Evolutionary conservation across 2,888 invertebrate species (phyloP).

Genomic region (Branchipolynoe longqiensis): DNA sequence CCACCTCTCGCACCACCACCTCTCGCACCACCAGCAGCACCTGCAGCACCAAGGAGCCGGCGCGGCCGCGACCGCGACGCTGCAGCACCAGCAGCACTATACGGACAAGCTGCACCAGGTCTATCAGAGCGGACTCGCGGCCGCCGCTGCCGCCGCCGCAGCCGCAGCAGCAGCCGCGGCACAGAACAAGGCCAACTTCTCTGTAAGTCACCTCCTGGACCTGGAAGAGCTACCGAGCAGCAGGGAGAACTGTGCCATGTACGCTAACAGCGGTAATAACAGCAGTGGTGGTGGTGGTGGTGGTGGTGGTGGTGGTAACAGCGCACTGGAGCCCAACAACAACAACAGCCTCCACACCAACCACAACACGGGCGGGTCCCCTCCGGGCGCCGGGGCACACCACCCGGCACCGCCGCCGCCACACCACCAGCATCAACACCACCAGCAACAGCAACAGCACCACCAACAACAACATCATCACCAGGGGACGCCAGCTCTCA

Average conservation of each 20-base stretch:
- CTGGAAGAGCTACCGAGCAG: constrained; percentile 72
- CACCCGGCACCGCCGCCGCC: neutral
- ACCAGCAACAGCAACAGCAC: neutral
- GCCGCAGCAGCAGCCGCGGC: constrained; percentile 67
- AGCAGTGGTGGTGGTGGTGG: constrained; percentile 65
- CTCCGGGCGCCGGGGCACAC: neutral
- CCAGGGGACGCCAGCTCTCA: neutral
- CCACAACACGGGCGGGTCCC: constrained; percentile 42
- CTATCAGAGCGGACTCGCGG: constrained; percentile 33
- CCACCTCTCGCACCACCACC: neutral
- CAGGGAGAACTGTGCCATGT: constrained; percentile 76
- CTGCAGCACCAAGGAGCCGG: neutral
- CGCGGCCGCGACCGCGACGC: neutral
- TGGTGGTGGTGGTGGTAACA: neutral
- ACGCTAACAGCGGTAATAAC: constrained; percentile 66
- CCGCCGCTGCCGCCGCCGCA: constrained; percentile 36
- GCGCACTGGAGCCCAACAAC: constrained; percentile 65
- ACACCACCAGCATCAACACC: neutral
- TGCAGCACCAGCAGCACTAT: neutral
- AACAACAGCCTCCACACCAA: constrained; percentile 32
- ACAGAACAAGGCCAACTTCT: constrained; percentile 74
- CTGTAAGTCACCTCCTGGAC: constrained; percentile 75
- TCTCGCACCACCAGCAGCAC: neutral
- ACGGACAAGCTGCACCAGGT: constrained; percentile 36
- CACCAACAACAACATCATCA: too few species aligned